Evolutionary conservation across 2,888 invertebrate species (phyloP).

Genomic region (Drosophila barbarae): DNA sequence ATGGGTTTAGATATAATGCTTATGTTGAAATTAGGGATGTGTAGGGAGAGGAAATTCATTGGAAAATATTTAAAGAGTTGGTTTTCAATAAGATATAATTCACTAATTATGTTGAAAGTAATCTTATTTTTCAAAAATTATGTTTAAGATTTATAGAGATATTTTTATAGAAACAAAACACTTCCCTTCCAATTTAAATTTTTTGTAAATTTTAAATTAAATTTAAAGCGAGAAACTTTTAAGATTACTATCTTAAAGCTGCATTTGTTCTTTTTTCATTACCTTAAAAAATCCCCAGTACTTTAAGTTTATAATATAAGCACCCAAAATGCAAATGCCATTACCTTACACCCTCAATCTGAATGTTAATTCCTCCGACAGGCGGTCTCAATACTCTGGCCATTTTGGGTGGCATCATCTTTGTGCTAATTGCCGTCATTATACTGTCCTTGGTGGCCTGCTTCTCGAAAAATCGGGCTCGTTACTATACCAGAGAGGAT

Average conservation of each 20-base stretch:
- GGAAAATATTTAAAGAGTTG: too few species aligned
- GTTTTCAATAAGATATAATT: too few species aligned
- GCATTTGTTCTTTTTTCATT: too few species aligned
- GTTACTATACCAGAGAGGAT: constrained; percentile 90
- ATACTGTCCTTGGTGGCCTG: constrained; percentile 80
- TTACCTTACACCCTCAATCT: constrained; percentile 3
- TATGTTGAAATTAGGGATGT: neutral
- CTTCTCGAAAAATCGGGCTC: constrained; percentile 85
- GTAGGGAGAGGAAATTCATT: neutral
- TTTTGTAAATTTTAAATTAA: neutral
- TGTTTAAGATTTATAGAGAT: too few species aligned
- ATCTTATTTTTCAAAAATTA: too few species aligned
- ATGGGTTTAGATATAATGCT: neutral
- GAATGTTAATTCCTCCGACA: constrained; percentile 66
- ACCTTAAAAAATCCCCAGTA: neutral
- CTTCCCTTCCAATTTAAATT: neutral
- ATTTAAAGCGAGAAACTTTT: too few species aligned
- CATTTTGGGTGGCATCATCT: constrained; percentile 79
- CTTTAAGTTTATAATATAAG: neutral
- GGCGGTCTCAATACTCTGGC: constrained; percentile 81
- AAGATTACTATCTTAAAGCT: neutral
- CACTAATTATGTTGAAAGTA: too few species aligned
- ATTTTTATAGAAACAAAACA: neutral
- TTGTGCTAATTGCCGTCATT: constrained; percentile 78
- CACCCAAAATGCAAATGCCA: constrained; percentile 13